A percentile compares a stretch with the other conserved stretches of the same genome.
Conservation (phyloP, 1,140 invertebrate species). For the Drosophila malerkotliana region DNA sequence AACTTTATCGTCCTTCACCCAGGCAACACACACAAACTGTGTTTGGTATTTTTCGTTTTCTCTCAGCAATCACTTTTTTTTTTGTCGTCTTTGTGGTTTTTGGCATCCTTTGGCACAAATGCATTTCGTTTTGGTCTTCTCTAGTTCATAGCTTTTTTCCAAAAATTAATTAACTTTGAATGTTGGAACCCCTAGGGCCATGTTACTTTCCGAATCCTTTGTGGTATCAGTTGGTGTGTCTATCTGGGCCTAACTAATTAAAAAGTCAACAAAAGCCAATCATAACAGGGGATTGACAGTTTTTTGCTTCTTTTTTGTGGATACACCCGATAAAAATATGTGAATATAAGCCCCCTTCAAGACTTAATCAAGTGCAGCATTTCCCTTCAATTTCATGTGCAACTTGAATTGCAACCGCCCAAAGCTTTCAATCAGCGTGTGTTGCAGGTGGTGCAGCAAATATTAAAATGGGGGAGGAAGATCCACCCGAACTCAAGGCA, state of each 20-base stretch:
- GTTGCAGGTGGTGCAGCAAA: conserved; percentile 48
- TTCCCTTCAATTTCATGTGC: conserved; percentile 50
- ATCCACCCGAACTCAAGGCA: conserved; percentile 31
- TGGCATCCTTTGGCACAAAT: conserved; percentile 34
- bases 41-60: conserved; percentile 18
- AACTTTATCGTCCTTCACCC: conserved; percentile 64
- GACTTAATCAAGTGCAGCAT: conserved; percentile 57
- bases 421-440: conserved; percentile 57
- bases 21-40: conserved; percentile 62
- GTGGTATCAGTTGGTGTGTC: conserved; percentile 15
- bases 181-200: conserved; percentile 23
- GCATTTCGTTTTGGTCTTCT: conserved; percentile 56
- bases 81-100: conserved; percentile 18
- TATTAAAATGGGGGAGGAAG: conserved; percentile 18
- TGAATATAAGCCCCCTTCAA: background rate
- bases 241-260: conserved; percentile 61
- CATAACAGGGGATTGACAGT: conserved; percentile 54
- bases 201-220: conserved; percentile 33
- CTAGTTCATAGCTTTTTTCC: conserved; percentile 23
- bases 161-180: conserved; percentile 71
- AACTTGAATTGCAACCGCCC: conserved; percentile 43
- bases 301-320: conserved; percentile 9
- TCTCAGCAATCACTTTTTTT: conserved; percentile 15
- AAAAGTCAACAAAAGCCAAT: conserved; percentile 70
- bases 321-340: background rate